These are phyloP conservation scores for Falcunculus frontatus DNA, from an alignment of 2,113 vertebrate genomes.

Conservation along the genomic window DNA sequence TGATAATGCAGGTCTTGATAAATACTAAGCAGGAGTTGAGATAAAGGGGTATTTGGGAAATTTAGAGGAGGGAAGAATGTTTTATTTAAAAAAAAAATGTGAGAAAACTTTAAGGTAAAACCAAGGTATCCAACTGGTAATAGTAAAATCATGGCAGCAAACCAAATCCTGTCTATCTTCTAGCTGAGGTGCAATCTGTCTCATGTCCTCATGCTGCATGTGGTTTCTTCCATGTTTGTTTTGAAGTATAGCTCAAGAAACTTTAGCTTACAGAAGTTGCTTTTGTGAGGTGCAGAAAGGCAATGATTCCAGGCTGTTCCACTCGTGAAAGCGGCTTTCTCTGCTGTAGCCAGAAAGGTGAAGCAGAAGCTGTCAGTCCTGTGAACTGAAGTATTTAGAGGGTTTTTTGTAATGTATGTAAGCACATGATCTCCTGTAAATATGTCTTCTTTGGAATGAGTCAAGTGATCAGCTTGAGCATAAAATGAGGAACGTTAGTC, in stretches of 20 bases:
- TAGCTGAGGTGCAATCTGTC: not conserved
- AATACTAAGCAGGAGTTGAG: not conserved
- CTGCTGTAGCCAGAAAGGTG: not conserved
- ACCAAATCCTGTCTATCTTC: not conserved
- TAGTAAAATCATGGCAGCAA: not conserved
- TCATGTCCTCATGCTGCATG: not conserved
- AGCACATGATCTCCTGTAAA: not conserved
- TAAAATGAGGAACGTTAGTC: not conserved
- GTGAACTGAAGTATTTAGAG: not conserved
- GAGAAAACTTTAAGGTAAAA: not conserved
- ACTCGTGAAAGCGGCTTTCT: not conserved
- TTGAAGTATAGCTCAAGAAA: not conserved
- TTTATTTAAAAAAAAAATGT: not conserved
- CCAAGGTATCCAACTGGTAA: not conserved
- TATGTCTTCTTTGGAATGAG: not conserved
- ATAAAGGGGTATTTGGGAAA: not conserved
- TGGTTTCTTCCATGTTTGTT: not conserved
- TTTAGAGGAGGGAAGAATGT: not conserved
- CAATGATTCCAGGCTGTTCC: not conserved
- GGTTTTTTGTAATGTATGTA: not conserved
- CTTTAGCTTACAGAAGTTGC: not conserved
- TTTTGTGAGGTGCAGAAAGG: not conserved
- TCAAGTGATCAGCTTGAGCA: not conserved
- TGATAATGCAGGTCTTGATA: not conserved
- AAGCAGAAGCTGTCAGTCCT: not conserved